Conservation (phyloP, 2,113 vertebrate genomes). For the Pardalotus punctatus region DNA sequence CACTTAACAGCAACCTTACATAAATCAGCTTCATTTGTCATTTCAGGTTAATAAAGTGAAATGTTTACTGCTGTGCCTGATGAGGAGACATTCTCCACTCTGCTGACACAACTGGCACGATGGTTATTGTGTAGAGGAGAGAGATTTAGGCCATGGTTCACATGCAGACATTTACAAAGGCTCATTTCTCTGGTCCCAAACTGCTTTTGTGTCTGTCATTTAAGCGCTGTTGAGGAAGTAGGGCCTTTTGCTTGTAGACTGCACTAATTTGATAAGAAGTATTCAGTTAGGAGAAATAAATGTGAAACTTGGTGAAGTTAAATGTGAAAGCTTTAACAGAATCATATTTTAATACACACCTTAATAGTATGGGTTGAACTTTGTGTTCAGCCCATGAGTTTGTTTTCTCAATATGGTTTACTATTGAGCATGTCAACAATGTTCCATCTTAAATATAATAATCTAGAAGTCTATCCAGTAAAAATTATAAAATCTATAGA, state of each 20-base stretch:
- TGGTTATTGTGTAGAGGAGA: not conserved
- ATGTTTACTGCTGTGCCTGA: not conserved
- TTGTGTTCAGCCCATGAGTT: not conserved
- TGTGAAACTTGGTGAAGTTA: not conserved
- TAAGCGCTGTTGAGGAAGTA: not conserved
- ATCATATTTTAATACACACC: not conserved
- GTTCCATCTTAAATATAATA: not conserved
- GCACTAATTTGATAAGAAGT: not conserved
- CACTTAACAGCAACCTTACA: not conserved
- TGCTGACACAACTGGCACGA: not conserved
- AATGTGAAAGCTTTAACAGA: not conserved
- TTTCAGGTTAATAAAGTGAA: not conserved
- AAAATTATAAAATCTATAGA: not conserved
- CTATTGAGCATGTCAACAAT: not conserved
- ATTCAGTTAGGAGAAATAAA: not conserved
- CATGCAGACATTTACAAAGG: not conserved
- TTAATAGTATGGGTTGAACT: not conserved
- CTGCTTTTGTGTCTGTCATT: not conserved
- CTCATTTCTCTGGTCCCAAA: not conserved
- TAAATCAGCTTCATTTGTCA: not conserved
- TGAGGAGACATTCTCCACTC: not conserved
- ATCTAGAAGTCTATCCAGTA: not conserved
- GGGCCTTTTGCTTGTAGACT: not conserved
- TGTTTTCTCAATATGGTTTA: not conserved
- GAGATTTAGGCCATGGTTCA: not conserved